phyloP scores from a whole-genome alignment of 2,888 invertebrate genomes.

The Andrena praecox region DNA sequence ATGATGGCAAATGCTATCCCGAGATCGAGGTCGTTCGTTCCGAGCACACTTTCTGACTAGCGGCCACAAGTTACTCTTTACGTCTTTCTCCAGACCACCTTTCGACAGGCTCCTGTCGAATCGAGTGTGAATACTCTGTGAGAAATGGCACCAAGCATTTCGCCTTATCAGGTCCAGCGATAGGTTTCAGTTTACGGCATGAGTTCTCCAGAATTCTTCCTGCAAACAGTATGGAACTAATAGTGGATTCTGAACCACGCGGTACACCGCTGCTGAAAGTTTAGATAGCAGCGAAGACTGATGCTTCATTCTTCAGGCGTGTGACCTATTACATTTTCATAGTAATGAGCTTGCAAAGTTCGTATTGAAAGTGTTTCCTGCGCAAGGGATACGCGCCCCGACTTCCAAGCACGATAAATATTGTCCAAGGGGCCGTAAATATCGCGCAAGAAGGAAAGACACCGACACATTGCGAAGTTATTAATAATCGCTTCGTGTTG shows the following conservation, averaged over 20 bases:
- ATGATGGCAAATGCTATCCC: constrained; percentile 29
- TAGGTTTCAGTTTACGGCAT: neutral
- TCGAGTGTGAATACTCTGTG: neutral
- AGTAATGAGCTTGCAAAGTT: neutral
- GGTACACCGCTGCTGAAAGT: neutral
- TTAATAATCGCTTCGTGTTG: constrained; percentile 3
- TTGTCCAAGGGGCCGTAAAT: neutral
- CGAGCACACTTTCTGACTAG: neutral
- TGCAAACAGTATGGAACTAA: neutral
- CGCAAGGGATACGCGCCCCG: neutral
- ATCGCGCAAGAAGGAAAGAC: neutral
- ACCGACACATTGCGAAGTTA: neutral
- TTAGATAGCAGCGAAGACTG: neutral
- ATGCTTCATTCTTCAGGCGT: neutral
- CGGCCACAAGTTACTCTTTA: constrained; percentile 30
- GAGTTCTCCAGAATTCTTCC: neutral
- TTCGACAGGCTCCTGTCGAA: neutral
- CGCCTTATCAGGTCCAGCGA: neutral
- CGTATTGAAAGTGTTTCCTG: neutral
- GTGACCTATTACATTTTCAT: neutral
- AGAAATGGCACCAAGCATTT: neutral
- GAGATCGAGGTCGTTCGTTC: constrained; percentile 36
- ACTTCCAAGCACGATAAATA: neutral
- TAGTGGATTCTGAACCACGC: neutral
- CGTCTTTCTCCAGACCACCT: constrained; percentile 14